These are phyloP conservation scores for Torymus texanus DNA, from an alignment of 2,888 invertebrate species.

Conservation along the genomic window DNA sequence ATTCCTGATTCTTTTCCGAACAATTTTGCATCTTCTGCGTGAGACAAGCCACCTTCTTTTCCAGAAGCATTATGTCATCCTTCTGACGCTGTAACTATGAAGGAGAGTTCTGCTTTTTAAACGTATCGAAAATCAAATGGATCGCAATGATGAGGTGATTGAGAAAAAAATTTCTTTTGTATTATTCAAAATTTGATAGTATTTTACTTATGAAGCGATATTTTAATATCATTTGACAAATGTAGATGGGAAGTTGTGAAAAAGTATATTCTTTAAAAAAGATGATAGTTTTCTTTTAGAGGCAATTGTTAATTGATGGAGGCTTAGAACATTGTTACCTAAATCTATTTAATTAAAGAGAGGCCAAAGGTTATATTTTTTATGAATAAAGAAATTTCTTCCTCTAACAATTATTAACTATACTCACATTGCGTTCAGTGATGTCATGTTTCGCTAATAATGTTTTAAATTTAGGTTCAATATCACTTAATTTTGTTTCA, in stretches of 20 bases:
- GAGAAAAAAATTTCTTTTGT: constrained; percentile 26
- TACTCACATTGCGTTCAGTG: constrained; percentile 60
- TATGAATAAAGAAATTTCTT: constrained; percentile 26
- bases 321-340: no score
- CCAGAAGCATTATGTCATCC: constrained; percentile 61
- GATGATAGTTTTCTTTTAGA: no score
- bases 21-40: constrained; percentile 64
- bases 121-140: constrained; percentile 5
- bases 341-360: not conserved
- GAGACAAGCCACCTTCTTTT: constrained; percentile 54
- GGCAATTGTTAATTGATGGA: no score
- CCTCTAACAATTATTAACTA: not conserved
- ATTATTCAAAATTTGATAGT: not conserved
- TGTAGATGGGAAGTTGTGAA: no score
- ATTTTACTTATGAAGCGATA: no score
- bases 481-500: no score
- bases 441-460: constrained; percentile 59
- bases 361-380: constrained; percentile 6
- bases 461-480: constrained; percentile 58
- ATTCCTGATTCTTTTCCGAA: constrained; percentile 63
- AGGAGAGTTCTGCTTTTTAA: constrained; percentile 36
- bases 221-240: no score
- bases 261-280: no score
- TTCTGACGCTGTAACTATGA: constrained; percentile 58
- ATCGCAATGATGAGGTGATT: not conserved